Evolutionary conservation across 2,113 vertebrate species (phyloP).

Genomic region (Odontesthes bonariensis): DNA sequence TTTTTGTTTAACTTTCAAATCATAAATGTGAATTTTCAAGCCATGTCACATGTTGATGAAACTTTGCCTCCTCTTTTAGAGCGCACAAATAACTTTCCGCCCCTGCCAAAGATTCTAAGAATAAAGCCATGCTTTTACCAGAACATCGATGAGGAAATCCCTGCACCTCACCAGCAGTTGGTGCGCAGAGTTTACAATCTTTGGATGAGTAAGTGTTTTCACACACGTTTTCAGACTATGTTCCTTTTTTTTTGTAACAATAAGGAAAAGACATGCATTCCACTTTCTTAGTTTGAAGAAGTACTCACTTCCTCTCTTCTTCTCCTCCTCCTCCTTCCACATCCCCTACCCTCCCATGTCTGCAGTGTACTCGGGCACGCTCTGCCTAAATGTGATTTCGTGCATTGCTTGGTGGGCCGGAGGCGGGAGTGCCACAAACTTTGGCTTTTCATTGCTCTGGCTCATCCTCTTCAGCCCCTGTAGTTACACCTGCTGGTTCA

Average conservation of each 20-base stretch:
- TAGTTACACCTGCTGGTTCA: constrained; percentile 94
- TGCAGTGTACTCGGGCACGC: constrained; percentile 90
- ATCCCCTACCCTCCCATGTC: background rate
- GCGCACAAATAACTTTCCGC: constrained; percentile 93
- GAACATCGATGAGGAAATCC: constrained; percentile 93
- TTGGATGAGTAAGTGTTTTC: constrained; percentile 90
- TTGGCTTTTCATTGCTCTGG: constrained; percentile 93
- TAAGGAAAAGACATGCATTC: background rate
- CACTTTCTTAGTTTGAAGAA: background rate
- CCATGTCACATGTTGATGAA: background rate
- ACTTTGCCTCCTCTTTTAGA: constrained; percentile 74
- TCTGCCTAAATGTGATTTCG: constrained; percentile 87
- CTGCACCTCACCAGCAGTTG: constrained; percentile 85
- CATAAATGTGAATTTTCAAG: background rate
- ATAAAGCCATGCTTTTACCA: constrained; percentile 97
- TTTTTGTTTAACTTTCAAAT: background rate
- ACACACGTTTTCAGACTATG: background rate
- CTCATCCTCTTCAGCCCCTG: constrained; percentile 92
- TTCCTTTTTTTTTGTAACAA: background rate
- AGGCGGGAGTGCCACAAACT: constrained; percentile 84
- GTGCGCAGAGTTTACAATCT: constrained; percentile 91
- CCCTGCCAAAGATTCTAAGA: constrained; percentile 87
- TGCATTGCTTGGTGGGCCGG: constrained; percentile 96
- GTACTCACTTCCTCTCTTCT: background rate
- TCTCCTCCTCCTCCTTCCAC: background rate